These are phyloP conservation scores for Miltochrista miniata DNA, from an alignment of 2,888 invertebrate genomes.

Conservation along the genomic window DNA sequence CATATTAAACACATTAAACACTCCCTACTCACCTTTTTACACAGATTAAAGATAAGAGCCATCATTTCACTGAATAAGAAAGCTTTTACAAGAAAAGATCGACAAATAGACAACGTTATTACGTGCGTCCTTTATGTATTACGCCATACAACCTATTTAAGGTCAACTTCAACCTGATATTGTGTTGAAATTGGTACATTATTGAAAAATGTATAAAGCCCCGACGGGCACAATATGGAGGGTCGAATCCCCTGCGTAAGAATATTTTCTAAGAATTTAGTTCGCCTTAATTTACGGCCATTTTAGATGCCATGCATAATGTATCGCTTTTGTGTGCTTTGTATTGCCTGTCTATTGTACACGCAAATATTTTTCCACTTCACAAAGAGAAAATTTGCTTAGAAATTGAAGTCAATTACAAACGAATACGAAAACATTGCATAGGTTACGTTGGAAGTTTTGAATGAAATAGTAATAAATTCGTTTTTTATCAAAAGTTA, in stretches of 20 bases:
- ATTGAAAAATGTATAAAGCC: conserved; percentile 53
- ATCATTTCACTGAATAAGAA: too few relatives aligned
- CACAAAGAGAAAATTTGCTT: conserved; percentile 6
- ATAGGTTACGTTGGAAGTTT: background rate
- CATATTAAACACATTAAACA: too few relatives aligned
- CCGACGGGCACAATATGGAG: conserved; percentile 35
- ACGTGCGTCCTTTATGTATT: background rate
- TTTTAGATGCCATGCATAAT: conserved; percentile 45
- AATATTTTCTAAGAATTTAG: conserved; percentile 37
- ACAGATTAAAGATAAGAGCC: too few relatives aligned
- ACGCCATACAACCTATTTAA: conserved; percentile 34
- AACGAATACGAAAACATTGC: background rate
- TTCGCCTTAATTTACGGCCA: conserved; percentile 38
- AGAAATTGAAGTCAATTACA: conserved; percentile 4
- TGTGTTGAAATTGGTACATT: conserved; percentile 59
- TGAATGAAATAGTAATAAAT: background rate
- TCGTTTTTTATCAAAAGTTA: background rate
- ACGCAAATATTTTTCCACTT: conserved; percentile 18
- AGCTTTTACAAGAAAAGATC: too few relatives aligned
- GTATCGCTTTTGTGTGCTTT: conserved; percentile 32
- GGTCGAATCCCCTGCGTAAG: conserved; percentile 31
- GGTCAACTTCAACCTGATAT: conserved; percentile 57
- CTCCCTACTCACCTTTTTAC: too few relatives aligned
- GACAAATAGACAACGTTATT: too few relatives aligned
- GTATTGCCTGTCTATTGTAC: conserved; percentile 12